Percentiles rank a stretch among this genome's conserved stretches.
phyloP scores from a whole-genome alignment of 2,888 invertebrate species.

The Neoitamus cyanurus region DNA sequence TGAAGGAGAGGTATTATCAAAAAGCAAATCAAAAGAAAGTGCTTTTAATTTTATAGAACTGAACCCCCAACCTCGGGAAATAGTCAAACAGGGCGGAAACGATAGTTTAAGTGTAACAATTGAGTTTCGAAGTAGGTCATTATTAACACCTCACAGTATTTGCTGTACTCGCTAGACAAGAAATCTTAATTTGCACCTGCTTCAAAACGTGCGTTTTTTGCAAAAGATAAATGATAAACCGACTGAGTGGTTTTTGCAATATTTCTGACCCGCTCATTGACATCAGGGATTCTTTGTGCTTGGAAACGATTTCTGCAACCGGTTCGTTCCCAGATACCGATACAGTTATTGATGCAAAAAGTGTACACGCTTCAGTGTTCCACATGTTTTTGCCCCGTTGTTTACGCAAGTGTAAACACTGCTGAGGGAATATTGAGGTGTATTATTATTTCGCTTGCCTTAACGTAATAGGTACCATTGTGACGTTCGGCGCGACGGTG shows the following conservation, averaged over 20 bases:
- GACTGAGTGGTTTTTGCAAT: background rate
- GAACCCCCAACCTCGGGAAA: background rate
- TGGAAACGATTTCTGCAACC: background rate
- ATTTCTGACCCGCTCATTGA: background rate
- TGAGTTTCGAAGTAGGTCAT: conserved; percentile 2
- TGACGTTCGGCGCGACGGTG: too few species aligned
- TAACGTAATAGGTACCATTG: background rate
- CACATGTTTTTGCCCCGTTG: background rate
- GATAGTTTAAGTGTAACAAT: background rate
- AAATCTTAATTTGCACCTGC: background rate
- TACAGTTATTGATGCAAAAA: conserved; percentile 10
- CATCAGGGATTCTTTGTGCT: background rate
- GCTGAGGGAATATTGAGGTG: background rate
- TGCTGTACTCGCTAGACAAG: background rate
- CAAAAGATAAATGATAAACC: background rate
- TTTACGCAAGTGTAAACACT: conserved; percentile 26
- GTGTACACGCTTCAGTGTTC: background rate
- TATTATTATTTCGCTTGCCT: background rate
- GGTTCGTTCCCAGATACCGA: background rate
- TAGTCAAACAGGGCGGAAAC: background rate
- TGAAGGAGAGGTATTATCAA: background rate
- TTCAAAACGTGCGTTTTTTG: background rate
- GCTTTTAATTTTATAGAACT: background rate
- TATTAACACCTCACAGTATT: background rate
- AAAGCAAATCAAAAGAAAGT: background rate